Evolutionary conservation across 1,140 invertebrate species (phyloP), one percentile per base, ranked within the genome.

Genomic region (Sarcophaga bullata): DNA sequence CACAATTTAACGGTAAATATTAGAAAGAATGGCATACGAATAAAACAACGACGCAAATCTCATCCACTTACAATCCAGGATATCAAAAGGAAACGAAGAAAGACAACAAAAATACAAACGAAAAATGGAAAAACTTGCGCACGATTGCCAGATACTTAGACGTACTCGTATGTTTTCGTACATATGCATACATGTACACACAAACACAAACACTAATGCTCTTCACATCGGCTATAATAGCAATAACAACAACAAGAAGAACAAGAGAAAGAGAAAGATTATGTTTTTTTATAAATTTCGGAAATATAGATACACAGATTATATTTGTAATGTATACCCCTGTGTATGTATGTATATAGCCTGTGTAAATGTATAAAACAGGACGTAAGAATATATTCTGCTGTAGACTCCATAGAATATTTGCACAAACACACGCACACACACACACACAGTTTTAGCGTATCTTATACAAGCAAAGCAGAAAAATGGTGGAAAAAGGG

Each of bases 271-370:
- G n/a, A n/a, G n/a, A n/a, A n/a, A n/a, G n/a, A n/a, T n/a, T n/a
- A n/a, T n/a, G n/a, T n/a, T n/a, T 15, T 75, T 50, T 78, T 78
- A 68, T 68, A 78, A 47, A 78, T 78, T 78, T 78, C 75, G 75
- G 75, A 78, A 50, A 78, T 78, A 78, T 78, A 78, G 75, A 78
- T 78, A 78, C n/a, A n/a, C 75, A 78, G 75, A 78, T 78, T 78
- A 78, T 78, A 78, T 78, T 58, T 78, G 75, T 78, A 78, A 78
- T 78, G 49, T 78, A 78, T 78, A 78, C n/a, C n/a, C n/a, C n/a
- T n/a, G n/a, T n/a, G n/a, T n/a, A n/a, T 68, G n/a, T 68, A 68
- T 11, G 62, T n/a, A n/a, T n/a, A n/a, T n/a, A n/a, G n/a, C 15
- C 15, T n/a, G n/a, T n/a, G n/a, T n/a, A n/a, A n/a, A n/a, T n/a